Conservation (phyloP, 2,113 vertebrate genomes). For the Tapirus terrestris region DNA sequence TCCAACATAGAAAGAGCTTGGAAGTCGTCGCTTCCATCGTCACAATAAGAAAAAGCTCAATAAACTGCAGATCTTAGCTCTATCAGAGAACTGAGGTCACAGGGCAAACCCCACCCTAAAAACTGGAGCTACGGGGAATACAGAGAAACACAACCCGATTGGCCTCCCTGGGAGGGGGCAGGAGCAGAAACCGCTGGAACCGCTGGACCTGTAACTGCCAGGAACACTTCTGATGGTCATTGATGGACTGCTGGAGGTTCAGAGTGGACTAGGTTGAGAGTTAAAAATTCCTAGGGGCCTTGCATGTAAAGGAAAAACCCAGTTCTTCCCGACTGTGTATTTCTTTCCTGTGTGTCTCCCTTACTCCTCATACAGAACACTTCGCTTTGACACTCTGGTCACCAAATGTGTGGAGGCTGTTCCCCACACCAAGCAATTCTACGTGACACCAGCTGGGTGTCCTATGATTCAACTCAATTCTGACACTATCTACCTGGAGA, state of each 20-base stretch:
- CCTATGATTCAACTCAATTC: too few relatives aligned
- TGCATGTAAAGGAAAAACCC: too few relatives aligned
- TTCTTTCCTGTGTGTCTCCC: too few relatives aligned
- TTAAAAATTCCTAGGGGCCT: background rate
- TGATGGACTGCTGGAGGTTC: background rate
- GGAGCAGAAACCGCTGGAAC: accelerated
- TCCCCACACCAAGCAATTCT: too few relatives aligned
- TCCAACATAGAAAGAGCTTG: background rate
- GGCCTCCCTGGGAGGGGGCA: background rate
- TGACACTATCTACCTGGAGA: too few relatives aligned
- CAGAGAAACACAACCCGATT: background rate
- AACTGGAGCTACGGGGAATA: background rate
- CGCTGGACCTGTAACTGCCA: background rate
- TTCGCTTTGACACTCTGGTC: too few relatives aligned
- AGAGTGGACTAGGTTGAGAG: background rate
- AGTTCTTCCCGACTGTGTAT: too few relatives aligned
- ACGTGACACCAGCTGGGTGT: too few relatives aligned
- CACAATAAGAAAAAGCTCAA: background rate
- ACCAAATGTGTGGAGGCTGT: too few relatives aligned
- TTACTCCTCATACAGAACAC: too few relatives aligned
- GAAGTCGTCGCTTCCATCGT: background rate
- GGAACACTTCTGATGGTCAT: background rate
- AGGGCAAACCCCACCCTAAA: background rate
- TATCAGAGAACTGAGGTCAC: background rate
- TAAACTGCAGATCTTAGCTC: background rate